These are phyloP conservation scores for Anolis sagrei DNA, from an alignment of 2,113 vertebrate genomes.

Conservation along the genomic window DNA sequence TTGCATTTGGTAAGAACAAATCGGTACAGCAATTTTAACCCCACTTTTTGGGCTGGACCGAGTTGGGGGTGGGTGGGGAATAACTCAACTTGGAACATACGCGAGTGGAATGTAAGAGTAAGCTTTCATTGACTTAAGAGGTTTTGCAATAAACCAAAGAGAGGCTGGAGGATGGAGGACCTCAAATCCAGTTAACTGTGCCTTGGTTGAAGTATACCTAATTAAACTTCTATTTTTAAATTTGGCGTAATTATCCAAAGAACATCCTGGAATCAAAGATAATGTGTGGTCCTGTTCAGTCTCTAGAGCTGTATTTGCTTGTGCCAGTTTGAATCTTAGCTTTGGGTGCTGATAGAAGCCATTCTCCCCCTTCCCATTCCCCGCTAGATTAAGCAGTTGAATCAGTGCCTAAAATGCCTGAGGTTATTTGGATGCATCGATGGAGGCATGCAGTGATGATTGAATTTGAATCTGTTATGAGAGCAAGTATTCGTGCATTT, in stretches of 20 bases:
- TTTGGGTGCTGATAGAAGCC: conserved; percentile 14
- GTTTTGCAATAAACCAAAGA: neutral
- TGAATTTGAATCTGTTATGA: conserved; percentile 61
- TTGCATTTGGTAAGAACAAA: neutral
- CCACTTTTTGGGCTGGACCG: too few relatives aligned
- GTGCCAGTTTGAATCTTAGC: conserved; percentile 26
- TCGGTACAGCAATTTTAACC: neutral
- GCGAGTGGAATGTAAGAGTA: neutral
- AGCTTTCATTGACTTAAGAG: neutral
- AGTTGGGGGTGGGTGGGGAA: too few relatives aligned
- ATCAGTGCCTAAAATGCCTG: conserved; percentile 46
- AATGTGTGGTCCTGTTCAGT: neutral
- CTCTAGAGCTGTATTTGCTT: conserved; percentile 9
- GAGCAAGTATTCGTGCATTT: conserved; percentile 50
- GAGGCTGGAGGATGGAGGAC: neutral
- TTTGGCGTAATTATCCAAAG: neutral
- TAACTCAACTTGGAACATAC: neutral
- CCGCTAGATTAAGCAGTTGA: conserved; percentile 56
- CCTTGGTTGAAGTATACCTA: neutral
- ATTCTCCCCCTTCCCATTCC: neutral
- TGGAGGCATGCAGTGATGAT: conserved; percentile 29
- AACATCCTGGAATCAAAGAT: conserved; percentile 7
- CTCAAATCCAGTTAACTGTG: neutral
- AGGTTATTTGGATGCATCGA: conserved; percentile 55
- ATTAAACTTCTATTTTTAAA: neutral